Conservation (phyloP, 2,113 vertebrate species). For the rat (Rattus norvegicus) region DNA sequence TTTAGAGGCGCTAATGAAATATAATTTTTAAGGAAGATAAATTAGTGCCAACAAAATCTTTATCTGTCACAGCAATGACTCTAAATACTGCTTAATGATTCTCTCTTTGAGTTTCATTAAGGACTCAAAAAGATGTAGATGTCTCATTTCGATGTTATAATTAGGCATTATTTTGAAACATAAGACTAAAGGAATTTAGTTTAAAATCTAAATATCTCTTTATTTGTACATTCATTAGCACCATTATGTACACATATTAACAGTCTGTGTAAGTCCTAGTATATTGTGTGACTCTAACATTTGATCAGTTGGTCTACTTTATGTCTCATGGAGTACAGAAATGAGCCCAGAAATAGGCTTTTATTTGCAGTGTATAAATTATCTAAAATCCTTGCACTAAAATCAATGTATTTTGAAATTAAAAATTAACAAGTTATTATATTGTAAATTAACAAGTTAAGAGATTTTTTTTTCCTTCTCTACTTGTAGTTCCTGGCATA, state of each 20-base stretch:
- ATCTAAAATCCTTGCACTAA: conserved; percentile 20
- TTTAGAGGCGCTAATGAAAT: neutral
- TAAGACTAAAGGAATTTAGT: neutral
- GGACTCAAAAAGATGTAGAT: neutral
- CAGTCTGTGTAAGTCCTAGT: neutral
- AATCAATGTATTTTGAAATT: neutral
- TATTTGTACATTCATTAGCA: neutral
- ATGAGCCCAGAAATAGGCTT: neutral
- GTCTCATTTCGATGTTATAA: conserved; percentile 1
- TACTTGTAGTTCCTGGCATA: neutral
- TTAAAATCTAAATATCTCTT: neutral
- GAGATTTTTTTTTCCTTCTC: neutral
- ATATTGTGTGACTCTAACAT: neutral
- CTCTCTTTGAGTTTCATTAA: neutral
- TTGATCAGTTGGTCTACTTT: neutral
- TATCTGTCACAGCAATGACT: neutral
- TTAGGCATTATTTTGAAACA: neutral
- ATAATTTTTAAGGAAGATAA: neutral
- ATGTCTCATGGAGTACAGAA: neutral
- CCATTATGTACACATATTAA: neutral
- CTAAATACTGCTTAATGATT: neutral
- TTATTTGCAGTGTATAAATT: neutral
- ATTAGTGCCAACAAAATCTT: neutral
- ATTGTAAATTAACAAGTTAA: neutral
- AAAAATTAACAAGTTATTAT: neutral